Evolutionary conservation across 2,888 invertebrate species (phyloP).

Genomic region (Eustalomyia histrio): DNA sequence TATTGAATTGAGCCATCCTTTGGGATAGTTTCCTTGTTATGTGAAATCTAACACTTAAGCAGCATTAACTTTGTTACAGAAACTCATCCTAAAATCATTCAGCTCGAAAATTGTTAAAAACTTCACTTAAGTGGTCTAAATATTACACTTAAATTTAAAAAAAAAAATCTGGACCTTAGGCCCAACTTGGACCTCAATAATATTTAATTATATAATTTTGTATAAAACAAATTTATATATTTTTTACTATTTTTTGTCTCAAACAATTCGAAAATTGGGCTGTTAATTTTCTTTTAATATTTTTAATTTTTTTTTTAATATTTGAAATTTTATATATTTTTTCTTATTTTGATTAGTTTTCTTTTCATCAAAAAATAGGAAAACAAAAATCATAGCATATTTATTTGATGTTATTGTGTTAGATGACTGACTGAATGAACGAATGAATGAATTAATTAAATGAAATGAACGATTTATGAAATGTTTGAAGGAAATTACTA

Average conservation of each 20-base stretch:
- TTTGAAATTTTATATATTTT: background rate
- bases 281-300: background rate
- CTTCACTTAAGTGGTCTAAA: too few species aligned
- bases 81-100: too few species aligned
- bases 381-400: constrained; percentile 2
- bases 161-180: too few species aligned
- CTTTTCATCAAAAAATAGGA: background rate
- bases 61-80: too few species aligned
- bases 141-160: too few species aligned
- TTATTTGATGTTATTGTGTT: background rate
- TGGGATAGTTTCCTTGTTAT: too few species aligned
- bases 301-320: background rate
- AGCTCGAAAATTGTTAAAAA: too few species aligned
- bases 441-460: background rate
- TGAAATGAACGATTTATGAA: background rate
- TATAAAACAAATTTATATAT: too few species aligned
- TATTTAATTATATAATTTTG: too few species aligned
- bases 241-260: background rate
- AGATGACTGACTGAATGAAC: background rate
- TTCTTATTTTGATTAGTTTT: background rate
- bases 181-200: too few species aligned
- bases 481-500: background rate
- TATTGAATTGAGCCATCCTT: too few species aligned
- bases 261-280: background rate
- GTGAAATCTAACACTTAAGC: too few species aligned